phyloP scores from a whole-genome alignment of 2,113 vertebrate species.

The Tragelaphus strepsiceros region DNA sequence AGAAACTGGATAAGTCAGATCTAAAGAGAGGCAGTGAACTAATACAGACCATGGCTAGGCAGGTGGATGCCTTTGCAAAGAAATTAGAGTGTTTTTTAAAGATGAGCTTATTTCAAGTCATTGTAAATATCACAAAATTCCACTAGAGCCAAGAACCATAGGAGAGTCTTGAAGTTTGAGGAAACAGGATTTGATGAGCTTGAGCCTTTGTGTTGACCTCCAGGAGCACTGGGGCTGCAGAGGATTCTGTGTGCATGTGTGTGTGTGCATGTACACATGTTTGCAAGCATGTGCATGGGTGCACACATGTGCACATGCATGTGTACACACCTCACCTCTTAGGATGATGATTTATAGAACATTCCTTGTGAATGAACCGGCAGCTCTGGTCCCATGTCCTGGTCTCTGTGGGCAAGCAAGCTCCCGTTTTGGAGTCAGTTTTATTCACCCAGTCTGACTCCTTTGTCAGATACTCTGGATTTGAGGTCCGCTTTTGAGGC shows the following conservation, averaged over 20 bases:
- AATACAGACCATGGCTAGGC: neutral
- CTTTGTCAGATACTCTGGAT: neutral
- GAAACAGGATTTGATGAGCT: neutral
- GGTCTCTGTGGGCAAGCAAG: accelerated
- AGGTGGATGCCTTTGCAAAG: neutral
- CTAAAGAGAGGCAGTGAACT: neutral
- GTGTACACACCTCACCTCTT: neutral
- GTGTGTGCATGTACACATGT: neutral
- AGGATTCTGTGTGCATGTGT: accelerated
- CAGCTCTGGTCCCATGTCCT: neutral
- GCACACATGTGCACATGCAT: neutral
- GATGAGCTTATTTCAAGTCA: neutral
- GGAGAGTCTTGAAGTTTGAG: neutral
- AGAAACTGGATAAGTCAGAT: neutral
- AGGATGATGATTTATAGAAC: neutral
- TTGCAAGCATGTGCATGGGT: accelerated
- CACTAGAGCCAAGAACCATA: accelerated
- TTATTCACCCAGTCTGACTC: neutral
- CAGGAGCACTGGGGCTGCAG: neutral
- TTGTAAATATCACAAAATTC: neutral
- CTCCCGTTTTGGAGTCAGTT: neutral
- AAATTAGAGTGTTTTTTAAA: neutral
- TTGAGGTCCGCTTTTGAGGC: neutral
- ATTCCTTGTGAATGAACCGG: neutral
- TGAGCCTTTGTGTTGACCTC: neutral